Conservation (phyloP, 2,113 vertebrate species). For the Urocitellus parryii region DNA sequence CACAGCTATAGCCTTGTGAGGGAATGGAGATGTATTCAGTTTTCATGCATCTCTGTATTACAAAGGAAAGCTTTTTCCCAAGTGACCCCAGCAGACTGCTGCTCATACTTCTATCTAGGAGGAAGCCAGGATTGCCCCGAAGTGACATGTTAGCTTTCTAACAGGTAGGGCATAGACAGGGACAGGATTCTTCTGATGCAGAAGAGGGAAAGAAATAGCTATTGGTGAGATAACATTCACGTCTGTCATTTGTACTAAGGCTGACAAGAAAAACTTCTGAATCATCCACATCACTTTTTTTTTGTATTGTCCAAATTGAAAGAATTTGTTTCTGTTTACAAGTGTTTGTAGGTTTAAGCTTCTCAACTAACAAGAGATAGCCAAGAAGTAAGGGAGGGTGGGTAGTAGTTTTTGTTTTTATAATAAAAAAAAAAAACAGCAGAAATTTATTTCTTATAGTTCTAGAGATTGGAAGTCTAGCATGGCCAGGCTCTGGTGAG, state of each 20-base stretch:
- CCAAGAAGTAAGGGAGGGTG: not conserved
- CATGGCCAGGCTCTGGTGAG: not conserved
- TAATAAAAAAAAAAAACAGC: not conserved
- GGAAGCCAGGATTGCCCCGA: not conserved
- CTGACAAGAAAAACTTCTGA: not conserved
- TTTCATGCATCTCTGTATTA: not conserved
- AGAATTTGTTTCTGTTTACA: not conserved
- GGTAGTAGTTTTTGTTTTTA: not conserved
- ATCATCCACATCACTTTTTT: not conserved
- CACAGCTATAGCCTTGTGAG: not conserved
- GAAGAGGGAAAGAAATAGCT: slow-evolving; percentile 20
- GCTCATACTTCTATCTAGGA: not conserved
- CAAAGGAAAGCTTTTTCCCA: not conserved
- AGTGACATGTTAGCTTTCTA: not conserved
- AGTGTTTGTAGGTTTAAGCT: not conserved
- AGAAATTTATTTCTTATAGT: not conserved
- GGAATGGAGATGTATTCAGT: not conserved
- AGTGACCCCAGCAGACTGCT: not conserved
- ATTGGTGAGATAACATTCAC: not conserved
- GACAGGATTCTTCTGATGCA: not conserved
- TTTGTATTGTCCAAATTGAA: not conserved
- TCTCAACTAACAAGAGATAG: not conserved
- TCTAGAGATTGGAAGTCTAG: not conserved
- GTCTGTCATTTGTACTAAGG: not conserved
- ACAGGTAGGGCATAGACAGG: not conserved